Evolutionary conservation across 2,113 vertebrate genomes (phyloP).

Genomic region (Anseranas semipalmata): DNA sequence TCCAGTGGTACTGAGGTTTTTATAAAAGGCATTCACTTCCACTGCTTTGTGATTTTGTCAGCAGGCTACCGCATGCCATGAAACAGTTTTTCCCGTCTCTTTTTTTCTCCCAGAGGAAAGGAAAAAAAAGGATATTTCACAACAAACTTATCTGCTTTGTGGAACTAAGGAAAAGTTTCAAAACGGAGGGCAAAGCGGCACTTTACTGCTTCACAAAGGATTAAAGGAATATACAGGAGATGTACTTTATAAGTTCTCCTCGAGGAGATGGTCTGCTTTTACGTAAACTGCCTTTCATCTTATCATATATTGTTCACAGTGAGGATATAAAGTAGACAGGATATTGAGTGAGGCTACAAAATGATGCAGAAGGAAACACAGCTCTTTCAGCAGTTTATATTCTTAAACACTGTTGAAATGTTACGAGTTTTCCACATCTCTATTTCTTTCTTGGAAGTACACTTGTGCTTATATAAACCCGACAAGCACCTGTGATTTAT

Average conservation of each 20-base stretch:
- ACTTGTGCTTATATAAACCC: conserved; percentile 22
- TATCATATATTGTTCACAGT: conserved; percentile 34
- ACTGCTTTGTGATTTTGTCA: neutral
- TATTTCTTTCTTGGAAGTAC: neutral
- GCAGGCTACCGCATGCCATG: neutral
- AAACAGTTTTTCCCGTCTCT: neutral
- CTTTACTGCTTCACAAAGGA: conserved; percentile 22
- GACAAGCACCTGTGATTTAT: conserved; percentile 33
- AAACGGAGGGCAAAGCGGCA: neutral
- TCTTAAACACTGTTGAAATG: neutral
- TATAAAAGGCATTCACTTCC: neutral
- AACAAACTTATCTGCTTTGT: neutral
- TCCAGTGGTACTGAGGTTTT: neutral
- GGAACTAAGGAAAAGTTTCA: conserved; percentile 11
- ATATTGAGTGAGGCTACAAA: conserved; percentile 2
- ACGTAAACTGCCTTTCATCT: conserved; percentile 52
- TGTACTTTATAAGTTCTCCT: neutral
- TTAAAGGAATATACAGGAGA: conserved; percentile 39
- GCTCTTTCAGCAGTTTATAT: neutral
- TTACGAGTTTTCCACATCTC: conserved; percentile 28
- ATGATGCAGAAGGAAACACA: conserved; percentile 5
- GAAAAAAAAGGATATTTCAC: neutral
- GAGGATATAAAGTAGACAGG: conserved; percentile 56
- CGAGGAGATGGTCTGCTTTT: conserved; percentile 38
- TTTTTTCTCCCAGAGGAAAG: neutral